phyloP scores from a whole-genome alignment of 2,113 vertebrate species.

The Carassius gibelio region DNA sequence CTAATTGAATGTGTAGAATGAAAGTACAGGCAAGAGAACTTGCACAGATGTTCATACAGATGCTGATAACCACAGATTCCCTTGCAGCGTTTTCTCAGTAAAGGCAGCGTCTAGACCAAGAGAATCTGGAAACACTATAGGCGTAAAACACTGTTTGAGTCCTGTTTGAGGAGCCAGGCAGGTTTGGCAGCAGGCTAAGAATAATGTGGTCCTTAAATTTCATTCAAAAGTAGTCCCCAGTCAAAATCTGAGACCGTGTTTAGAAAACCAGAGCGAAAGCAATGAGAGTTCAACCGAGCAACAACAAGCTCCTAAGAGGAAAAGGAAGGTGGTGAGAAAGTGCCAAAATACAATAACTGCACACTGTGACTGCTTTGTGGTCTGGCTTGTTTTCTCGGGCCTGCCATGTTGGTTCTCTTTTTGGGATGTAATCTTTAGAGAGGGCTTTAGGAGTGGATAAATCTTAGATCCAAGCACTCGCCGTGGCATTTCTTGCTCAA shows the following conservation, averaged over 20 bases:
- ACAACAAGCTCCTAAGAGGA: background rate
- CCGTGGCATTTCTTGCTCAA: slow-evolving; percentile 56
- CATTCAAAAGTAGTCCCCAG: background rate
- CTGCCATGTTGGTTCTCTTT: slow-evolving; percentile 47
- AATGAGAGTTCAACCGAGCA: background rate
- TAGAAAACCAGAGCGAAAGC: slow-evolving; percentile 27
- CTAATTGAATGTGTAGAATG: background rate
- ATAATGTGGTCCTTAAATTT: slow-evolving; percentile 2
- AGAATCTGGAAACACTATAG: background rate
- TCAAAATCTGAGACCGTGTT: slow-evolving; percentile 7
- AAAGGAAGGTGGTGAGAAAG: background rate
- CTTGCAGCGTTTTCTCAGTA: too few species aligned
- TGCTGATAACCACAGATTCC: slow-evolving; percentile 1
- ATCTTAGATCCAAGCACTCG: slow-evolving; percentile 48
- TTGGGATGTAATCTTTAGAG: slow-evolving; percentile 58
- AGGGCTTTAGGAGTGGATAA: slow-evolving; percentile 66
- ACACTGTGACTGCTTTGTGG: background rate
- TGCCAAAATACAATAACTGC: background rate
- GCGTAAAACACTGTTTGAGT: background rate
- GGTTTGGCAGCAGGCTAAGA: slow-evolving; percentile 24
- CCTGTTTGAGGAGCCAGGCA: background rate
- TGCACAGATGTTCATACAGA: background rate
- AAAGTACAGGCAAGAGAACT: background rate
- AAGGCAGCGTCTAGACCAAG: background rate
- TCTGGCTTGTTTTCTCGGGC: background rate